phyloP scores from a whole-genome alignment of 2,113 vertebrate genomes.

The Pseudois nayaur region DNA sequence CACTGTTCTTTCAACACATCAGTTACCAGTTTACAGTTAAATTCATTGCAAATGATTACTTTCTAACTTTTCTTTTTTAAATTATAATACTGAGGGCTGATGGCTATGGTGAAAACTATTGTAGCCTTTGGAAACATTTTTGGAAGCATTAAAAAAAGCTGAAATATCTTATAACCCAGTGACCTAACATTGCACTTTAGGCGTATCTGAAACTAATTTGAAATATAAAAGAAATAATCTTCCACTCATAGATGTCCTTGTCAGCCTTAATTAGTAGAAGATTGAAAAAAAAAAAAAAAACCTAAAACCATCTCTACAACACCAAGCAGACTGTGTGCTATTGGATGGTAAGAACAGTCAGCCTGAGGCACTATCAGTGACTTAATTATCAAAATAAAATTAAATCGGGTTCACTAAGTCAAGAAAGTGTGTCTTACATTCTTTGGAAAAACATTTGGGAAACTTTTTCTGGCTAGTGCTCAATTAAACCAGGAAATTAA shows the following conservation, averaged over 20 bases:
- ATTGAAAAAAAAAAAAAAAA: not conserved
- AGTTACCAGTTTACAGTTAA: not conserved
- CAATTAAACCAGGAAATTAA: conserved; percentile 50
- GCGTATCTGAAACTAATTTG: not conserved
- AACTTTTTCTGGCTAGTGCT: conserved; percentile 23
- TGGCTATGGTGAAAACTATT: not conserved
- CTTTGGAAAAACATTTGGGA: not conserved
- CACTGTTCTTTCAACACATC: not conserved
- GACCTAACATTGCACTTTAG: not conserved
- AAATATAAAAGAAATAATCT: not conserved
- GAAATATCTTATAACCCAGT: not conserved
- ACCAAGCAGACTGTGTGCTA: not conserved
- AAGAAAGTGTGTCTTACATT: not conserved
- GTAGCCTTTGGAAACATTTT: not conserved
- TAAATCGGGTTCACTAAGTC: not conserved
- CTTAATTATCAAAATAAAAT: conserved; percentile 26
- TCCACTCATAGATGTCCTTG: not conserved
- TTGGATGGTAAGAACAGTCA: not conserved
- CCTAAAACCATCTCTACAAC: not conserved
- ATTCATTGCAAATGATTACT: not conserved
- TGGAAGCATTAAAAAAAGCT: not conserved
- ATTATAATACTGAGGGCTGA: no score
- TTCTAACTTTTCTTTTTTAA: not conserved
- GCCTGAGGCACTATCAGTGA: not conserved
- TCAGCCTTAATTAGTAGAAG: not conserved